phyloP scores from a whole-genome alignment of 2,113 vertebrate genomes.

The Crotalus tigris region DNA sequence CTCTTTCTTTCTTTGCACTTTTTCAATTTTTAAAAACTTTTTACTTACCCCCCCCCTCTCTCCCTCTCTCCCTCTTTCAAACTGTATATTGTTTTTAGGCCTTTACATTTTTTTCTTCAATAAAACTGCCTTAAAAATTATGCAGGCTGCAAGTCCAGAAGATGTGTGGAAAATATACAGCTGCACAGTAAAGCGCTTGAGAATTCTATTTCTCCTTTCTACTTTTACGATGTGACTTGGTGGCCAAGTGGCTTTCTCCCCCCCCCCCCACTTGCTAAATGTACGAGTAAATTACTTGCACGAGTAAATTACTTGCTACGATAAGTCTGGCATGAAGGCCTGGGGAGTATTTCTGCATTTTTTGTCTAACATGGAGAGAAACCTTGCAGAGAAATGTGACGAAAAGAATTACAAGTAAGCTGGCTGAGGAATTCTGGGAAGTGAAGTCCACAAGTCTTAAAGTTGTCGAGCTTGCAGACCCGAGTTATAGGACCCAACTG shows the following conservation, averaged over 20 bases:
- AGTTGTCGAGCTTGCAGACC: too few species aligned
- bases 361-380: neutral
- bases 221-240: neutral
- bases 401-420: neutral
- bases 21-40: too few species aligned
- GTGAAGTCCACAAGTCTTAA: too few species aligned
- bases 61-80: too few species aligned
- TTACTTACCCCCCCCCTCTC: too few species aligned
- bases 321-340: neutral
- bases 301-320: too few species aligned
- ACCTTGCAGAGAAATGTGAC: neutral
- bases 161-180: neutral
- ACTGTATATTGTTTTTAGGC: too few species aligned
- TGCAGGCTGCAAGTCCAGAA: neutral
- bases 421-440: too few species aligned
- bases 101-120: too few species aligned
- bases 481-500: neutral
- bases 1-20: too few species aligned
- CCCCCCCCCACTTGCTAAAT: neutral
- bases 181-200: neutral
- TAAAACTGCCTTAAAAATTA: too few species aligned
- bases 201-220: neutral
- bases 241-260: neutral
- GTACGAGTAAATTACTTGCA: too few species aligned
- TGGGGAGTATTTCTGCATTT: neutral